phyloP scores from a whole-genome alignment of 2,113 vertebrate genomes.

The Pterophyllum scalare region DNA sequence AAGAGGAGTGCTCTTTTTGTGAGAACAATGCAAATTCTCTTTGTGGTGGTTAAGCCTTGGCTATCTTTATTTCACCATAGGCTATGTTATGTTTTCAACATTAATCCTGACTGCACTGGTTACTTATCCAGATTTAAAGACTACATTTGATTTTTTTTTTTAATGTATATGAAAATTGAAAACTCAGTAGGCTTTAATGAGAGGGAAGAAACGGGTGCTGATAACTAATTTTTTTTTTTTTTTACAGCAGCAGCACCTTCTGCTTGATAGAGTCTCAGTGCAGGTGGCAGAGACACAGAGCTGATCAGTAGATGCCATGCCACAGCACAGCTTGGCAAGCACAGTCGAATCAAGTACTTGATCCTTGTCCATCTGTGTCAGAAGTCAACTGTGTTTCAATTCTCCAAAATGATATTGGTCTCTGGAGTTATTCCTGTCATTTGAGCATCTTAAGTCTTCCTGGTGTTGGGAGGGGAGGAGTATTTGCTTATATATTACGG shows the following conservation, averaged over 20 bases:
- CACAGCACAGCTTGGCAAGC: conserved; percentile 6
- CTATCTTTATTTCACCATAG: neutral
- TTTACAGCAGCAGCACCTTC: neutral
- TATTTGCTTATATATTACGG: neutral
- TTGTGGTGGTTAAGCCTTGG: neutral
- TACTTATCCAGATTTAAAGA: accelerated
- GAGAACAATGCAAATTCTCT: neutral
- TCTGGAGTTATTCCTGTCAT: neutral
- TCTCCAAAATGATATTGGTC: neutral
- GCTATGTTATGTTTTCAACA: too few species aligned
- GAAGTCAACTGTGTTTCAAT: neutral
- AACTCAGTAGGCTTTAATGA: neutral
- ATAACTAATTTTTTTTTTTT: neutral
- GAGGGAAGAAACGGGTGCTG: neutral
- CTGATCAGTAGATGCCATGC: conserved; percentile 8
- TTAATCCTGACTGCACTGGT: neutral
- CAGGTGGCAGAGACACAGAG: conserved; percentile 7
- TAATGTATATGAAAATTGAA: neutral
- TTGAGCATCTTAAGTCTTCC: neutral
- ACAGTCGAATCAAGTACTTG: conserved; percentile 1
- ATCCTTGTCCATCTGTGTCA: conserved; percentile 14
- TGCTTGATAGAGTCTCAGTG: neutral
- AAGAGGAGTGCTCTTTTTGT: neutral
- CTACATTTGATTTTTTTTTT: too few species aligned
- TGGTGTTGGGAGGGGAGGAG: neutral